These are phyloP conservation scores for Morone chrysops DNA, from an alignment of 2,113 vertebrate species.

Conservation along the genomic window DNA sequence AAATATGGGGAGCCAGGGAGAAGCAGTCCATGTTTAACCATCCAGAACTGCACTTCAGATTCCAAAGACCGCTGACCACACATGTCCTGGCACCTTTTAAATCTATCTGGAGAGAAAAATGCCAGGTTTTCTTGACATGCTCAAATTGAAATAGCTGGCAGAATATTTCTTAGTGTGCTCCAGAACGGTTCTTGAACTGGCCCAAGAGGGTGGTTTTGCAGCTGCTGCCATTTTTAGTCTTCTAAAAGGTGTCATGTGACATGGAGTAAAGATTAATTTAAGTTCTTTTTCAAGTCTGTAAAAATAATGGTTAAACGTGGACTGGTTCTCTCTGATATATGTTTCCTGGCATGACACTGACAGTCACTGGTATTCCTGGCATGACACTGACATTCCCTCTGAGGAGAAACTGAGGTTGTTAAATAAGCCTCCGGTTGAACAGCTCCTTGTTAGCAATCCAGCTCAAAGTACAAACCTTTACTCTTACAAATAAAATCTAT, in stretches of 20 bases:
- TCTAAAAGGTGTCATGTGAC: background rate
- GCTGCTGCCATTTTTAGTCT: conserved; percentile 23
- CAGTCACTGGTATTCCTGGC: conserved; percentile 21
- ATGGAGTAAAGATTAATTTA: background rate
- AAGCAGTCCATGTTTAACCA: conserved; percentile 7
- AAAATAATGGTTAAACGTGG: too few species aligned
- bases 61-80: conserved; percentile 33
- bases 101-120: conserved; percentile 46
- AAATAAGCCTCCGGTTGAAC: background rate
- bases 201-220: conserved; percentile 30
- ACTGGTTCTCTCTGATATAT: too few species aligned
- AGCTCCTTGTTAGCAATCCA: background rate
- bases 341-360: conserved; percentile 5
- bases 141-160: conserved; percentile 39
- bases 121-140: conserved; percentile 12
- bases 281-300: background rate
- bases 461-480: too few species aligned
- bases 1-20: conserved; percentile 2
- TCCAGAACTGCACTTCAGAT: conserved; percentile 3
- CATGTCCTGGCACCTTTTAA: conserved; percentile 45
- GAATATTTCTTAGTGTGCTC: conserved; percentile 23
- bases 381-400: conserved; percentile 4
- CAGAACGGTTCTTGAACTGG: conserved; percentile 30
- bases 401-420: background rate
- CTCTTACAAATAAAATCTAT: background rate